phyloP scores from a whole-genome alignment of 2,888 invertebrate genomes.

The Panopea generosa region DNA sequence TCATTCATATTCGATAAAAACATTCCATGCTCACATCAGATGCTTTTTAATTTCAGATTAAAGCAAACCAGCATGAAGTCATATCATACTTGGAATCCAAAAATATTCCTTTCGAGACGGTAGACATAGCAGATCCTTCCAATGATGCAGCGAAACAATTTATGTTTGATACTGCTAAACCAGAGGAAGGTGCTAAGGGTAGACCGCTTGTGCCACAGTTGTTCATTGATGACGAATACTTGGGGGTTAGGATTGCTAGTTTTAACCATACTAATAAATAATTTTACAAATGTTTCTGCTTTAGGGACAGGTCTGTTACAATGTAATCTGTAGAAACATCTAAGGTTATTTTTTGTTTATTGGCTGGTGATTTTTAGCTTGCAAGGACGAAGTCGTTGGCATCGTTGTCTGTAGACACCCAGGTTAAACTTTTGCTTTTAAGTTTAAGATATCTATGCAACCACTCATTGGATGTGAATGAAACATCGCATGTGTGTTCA shows the following conservation, averaged over 20 bases:
- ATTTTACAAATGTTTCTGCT: too few relatives aligned
- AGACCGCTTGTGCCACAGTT: constrained; percentile 94
- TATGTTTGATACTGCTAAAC: constrained; percentile 92
- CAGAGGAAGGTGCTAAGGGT: constrained; percentile 68
- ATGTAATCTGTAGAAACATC: too few relatives aligned
- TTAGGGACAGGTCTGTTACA: too few relatives aligned
- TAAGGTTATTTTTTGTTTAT: too few relatives aligned
- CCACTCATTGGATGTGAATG: too few relatives aligned
- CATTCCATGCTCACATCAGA: too few relatives aligned
- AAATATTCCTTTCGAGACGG: constrained; percentile 93
- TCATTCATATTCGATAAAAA: background rate
- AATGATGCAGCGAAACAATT: constrained; percentile 94
- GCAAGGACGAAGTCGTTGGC: too few relatives aligned
- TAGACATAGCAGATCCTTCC: constrained; percentile 98
- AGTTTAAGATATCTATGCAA: too few relatives aligned
- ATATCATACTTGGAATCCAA: constrained; percentile 97
- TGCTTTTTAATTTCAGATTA: constrained; percentile 89
- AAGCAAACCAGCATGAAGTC: constrained; percentile 97
- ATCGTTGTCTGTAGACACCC: too few relatives aligned
- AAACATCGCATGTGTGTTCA: too few relatives aligned
- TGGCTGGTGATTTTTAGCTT: too few relatives aligned
- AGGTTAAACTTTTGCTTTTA: too few relatives aligned
- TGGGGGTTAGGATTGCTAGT: constrained; percentile 90
- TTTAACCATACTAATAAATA: background rate
- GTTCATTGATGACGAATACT: constrained; percentile 96